Evolutionary conservation across 2,888 invertebrate genomes (phyloP), one percentile per base, ranked within the genome.

Genomic region (Penaeus monodon): DNA sequence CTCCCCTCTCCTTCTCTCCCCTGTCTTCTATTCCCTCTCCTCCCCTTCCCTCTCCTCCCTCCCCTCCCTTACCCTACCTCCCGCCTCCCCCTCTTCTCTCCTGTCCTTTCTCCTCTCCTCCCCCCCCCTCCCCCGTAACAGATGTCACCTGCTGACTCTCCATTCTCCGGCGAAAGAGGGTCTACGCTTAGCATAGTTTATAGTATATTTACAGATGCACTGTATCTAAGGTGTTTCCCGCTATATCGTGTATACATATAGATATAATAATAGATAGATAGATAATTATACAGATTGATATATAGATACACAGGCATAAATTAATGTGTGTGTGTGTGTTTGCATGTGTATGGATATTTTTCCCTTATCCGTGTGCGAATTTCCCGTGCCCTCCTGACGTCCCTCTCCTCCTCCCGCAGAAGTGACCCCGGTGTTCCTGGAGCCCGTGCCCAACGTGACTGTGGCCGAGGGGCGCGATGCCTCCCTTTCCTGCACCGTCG

Each of bases 381-480:
- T 76, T 8, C 44, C 24, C 20, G 14, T 10, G 76, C 2, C 44
- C 64, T n/a, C 17, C 64, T 65, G 44, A 38, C 65, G 14, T 44
- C 22, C 65, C n/a, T 65, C 17, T 66, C 65, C 64, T 68, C 17
- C 33, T n/a, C 70, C 81, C 24, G 33, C 80, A 85, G 84, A 79
- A 70, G 84, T 84, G 70, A 49, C 85, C n/a, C 44, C 80, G 38
- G 57, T 82, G 44, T 89, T 89, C 83, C 38, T 63, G 27, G 87
- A 83, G 66, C 81, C 57, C 81, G 87, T 89, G 68, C 81, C 80
- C 44, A 97, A 97, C 93, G 96, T 97, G 91, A 97, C 97, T 29
- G 97, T 97, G 91, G 96, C 97, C 81, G 94, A 97, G 83, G 97
- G 97, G 90, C 94, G 97, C 91, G 97, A 97, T 92, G 97, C 97